Evolutionary conservation across 2,797 vertebrate genomes (phyloP), one percentile per base, ranked within the genome.

Genomic region (Zalophus californianus): DNA sequence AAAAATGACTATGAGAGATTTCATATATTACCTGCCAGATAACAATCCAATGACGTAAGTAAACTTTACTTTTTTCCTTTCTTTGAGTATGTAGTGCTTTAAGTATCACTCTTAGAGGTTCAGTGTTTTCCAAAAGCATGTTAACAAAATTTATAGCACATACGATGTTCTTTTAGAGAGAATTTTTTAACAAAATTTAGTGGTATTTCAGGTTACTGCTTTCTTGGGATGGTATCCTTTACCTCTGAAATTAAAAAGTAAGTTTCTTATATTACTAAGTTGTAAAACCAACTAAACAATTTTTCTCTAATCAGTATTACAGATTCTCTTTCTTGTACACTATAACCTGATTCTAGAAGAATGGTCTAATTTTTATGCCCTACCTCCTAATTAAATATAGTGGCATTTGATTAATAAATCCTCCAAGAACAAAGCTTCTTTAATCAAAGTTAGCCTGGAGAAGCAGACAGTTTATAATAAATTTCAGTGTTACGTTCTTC

Each of bases 1-100:
- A 97, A 99, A 99, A 99, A 99, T 99, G 99, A 99, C 99, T 44
- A 99, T 99, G 99, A 99, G 99, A 98, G 99, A 99, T 95, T 99
- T 99, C 58, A 99, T 99, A 98, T 99, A 99, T 97, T 99, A 99
- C 96, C 98, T 99, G 5, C 99, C 99, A 2, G 93, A 98, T 92
- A 99, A 99, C 50, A 99, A 99, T 98, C 99, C 99, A n/a, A 99
- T 99, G 99, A 99, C 98, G 99, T 99, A 99, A 99, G 99, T 98
- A 86, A 92, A 75, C 66, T 73, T 87, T 86, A 91, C 70, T 7
- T 97, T 86, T 92, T 79, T 84, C 88, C n/a, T 95, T 96, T 93
- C 23, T 90, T 82, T 96, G 85, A 60, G 56, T 79, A 21, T 86
- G 12, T 84, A 83, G 29, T 92, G 23, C 73, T 72, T 70, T 97